Percentiles rank a stretch among this genome's conserved stretches.
Evolutionary conservation across 2,797 vertebrate species (phyloP).

Genomic region (Gymnothorax reevesii): DNA sequence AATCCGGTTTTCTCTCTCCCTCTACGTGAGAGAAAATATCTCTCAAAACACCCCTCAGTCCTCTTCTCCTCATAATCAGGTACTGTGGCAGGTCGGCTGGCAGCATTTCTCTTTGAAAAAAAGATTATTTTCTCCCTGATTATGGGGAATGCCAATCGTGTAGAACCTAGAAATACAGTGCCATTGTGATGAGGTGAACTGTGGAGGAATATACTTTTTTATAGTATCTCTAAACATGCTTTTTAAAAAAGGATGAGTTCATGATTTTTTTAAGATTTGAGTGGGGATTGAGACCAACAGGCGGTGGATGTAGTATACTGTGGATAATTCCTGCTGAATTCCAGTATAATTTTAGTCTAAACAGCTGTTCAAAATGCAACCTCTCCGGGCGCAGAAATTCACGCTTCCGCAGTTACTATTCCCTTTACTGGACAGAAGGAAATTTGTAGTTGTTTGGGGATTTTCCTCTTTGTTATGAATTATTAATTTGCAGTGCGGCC

Average conservation of each 20-base stretch:
- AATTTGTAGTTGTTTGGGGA: not conserved
- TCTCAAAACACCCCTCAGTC: not conserved
- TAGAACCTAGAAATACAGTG: no score
- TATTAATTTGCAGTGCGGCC: not conserved
- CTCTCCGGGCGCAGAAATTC: not conserved
- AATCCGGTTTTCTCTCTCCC: not conserved
- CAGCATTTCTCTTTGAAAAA: not conserved
- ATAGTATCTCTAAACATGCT: not conserved
- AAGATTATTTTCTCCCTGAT: not conserved
- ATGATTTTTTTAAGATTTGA: not conserved
- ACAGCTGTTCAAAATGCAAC: not conserved
- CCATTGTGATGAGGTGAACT: not conserved
- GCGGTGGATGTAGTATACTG: not conserved
- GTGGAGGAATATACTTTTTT: not conserved
- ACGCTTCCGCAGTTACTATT: not conserved
- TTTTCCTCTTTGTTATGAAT: not conserved
- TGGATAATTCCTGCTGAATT: not conserved
- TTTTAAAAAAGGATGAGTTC: not conserved
- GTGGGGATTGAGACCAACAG: not conserved
- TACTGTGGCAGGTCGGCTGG: not conserved
- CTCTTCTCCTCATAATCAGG: not conserved
- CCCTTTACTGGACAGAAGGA: not conserved
- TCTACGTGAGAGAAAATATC: not conserved
- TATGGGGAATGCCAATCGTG: no score
- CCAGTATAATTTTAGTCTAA: not conserved